Evolutionary conservation across 2,888 invertebrate species (phyloP).

Genomic region (Calameuta filiformis): DNA sequence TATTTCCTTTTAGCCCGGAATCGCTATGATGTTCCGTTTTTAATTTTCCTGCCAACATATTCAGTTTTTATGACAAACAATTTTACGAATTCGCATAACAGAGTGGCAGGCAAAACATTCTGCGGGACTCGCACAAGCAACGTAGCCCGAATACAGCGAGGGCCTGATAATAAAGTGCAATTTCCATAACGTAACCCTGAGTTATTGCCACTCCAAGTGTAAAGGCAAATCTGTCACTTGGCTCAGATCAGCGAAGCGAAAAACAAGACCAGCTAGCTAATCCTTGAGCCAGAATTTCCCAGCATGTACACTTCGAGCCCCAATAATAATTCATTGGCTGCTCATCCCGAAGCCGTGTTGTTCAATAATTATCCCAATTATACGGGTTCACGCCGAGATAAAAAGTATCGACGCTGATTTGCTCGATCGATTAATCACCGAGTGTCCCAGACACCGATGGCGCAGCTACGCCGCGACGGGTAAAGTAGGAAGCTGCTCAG

Average conservation of each 20-base stretch:
- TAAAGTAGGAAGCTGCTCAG: background rate
- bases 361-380: background rate
- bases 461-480: background rate
- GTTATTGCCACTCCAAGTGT: background rate
- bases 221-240: background rate
- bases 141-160: background rate
- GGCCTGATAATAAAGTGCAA: background rate
- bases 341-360: background rate
- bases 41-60: background rate
- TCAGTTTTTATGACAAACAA: background rate
- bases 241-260: background rate
- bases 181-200: background rate
- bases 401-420: background rate
- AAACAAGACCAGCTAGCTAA: background rate
- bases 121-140: background rate
- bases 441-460: background rate
- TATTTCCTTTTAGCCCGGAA: background rate
- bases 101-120: background rate
- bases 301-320: background rate
- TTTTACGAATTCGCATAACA: background rate
- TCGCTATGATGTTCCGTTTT: background rate
- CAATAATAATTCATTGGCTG: background rate
- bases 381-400: background rate
- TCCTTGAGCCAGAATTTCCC: background rate
- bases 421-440: background rate